A percentile compares a stretch with the other conserved stretches of the same genome.
Conservation (phyloP, 35 echinoderm and acorn worm species). For the Diadema setosum region DNA sequence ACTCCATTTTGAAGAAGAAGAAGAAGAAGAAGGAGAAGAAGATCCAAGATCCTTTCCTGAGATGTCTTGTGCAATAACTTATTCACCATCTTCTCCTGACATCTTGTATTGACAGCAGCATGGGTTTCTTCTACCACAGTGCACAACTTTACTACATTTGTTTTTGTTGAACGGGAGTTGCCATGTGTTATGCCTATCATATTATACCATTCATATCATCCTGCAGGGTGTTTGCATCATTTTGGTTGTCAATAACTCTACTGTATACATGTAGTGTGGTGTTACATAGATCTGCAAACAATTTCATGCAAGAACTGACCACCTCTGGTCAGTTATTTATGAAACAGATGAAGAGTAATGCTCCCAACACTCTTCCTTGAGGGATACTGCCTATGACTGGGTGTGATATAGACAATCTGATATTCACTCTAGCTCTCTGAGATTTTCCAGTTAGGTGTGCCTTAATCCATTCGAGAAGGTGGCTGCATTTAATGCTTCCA, state of each 20-base stretch:
- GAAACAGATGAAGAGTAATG: constrained; percentile 24
- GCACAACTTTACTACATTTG: not conserved
- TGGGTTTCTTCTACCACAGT: not conserved
- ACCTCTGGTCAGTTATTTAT: constrained; percentile 17
- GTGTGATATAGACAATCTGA: not conserved
- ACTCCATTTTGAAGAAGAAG: no score
- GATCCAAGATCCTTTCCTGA: not conserved
- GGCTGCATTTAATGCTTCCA: not conserved
- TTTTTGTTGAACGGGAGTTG: not conserved
- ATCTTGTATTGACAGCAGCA: not conserved
- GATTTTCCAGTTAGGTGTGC: not conserved
- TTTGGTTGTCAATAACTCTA: not conserved
- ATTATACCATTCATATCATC: not conserved
- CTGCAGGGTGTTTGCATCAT: not conserved
- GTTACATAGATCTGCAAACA: not conserved
- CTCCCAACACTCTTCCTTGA: constrained; percentile 31
- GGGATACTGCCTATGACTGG: constrained; percentile 23
- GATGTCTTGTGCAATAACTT: not conserved
- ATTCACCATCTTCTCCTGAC: not conserved
- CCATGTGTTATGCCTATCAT: not conserved
- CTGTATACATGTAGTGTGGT: not conserved
- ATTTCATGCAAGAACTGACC: not conserved
- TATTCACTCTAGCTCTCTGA: constrained; percentile 11
- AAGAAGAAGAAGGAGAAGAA: no score
- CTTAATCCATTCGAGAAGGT: not conserved